These are phyloP conservation scores for Cariama cristata DNA, from an alignment of 2,113 vertebrate species.

Conservation along the genomic window DNA sequence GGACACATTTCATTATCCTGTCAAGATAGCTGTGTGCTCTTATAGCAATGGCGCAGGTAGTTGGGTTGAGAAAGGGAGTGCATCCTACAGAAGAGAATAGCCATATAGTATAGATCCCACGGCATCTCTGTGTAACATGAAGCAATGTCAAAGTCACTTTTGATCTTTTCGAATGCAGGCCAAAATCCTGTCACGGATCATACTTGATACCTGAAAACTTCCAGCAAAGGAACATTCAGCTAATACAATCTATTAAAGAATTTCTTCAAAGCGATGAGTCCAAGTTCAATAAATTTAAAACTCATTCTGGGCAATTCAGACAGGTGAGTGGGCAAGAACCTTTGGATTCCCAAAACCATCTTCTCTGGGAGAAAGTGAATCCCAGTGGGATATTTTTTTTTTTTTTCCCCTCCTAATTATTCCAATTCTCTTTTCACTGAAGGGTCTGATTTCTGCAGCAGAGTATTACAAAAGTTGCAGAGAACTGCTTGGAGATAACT, in stretches of 20 bases:
- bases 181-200: conserved; percentile 58
- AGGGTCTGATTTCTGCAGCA: conserved; percentile 90
- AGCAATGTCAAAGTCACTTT: not conserved
- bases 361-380: not conserved
- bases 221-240: conserved; percentile 91
- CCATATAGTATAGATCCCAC: not conserved
- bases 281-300: conserved; percentile 94
- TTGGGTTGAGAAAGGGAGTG: not conserved
- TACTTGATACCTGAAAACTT: conserved; percentile 94
- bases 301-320: conserved; percentile 93
- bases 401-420: not conserved
- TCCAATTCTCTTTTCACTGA: not conserved
- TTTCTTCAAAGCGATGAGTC: conserved; percentile 90
- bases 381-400: not conserved
- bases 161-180: conserved; percentile 49
- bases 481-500: conserved; percentile 90
- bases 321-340: conserved; percentile 80
- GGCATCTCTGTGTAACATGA: not conserved
- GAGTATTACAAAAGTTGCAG: conserved; percentile 89
- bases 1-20: not conserved
- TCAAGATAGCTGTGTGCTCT: not conserved
- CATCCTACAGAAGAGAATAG: not conserved
- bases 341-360: fast-evolving
- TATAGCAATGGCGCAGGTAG: fast-evolving
- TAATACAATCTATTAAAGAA: conserved; percentile 92